A percentile compares a stretch with the other conserved stretches of the same genome.
These are phyloP conservation scores for Apodemus speciosus DNA, from an alignment of 2,113 vertebrate species.

Conservation along the genomic window DNA sequence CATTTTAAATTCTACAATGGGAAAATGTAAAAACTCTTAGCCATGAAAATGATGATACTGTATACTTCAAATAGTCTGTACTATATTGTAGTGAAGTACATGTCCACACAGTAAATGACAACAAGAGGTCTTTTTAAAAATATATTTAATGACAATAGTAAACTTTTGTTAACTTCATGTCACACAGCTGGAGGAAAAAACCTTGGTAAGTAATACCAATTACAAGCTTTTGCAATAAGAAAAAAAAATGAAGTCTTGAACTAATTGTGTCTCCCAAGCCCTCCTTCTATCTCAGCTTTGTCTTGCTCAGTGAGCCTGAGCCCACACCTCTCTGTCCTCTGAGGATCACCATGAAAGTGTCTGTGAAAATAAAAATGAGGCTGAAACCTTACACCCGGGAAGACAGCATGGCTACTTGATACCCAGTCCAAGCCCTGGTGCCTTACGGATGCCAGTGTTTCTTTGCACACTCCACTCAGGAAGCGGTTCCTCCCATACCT, in stretches of 20 bases:
- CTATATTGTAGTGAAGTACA: slow-evolving; percentile 43
- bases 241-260: slow-evolving; percentile 64
- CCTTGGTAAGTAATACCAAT: slow-evolving; percentile 57
- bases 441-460: slow-evolving; percentile 74
- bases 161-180: slow-evolving; percentile 49
- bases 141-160: slow-evolving; percentile 40
- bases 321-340: slow-evolving; percentile 57
- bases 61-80: slow-evolving; percentile 39
- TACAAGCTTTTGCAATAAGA: slow-evolving; percentile 43
- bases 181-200: slow-evolving; percentile 20
- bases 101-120: slow-evolving; percentile 12
- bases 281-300: slow-evolving; percentile 48
- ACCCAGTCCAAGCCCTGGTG: slow-evolving; percentile 58
- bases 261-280: not conserved
- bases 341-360: slow-evolving; percentile 67
- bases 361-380: slow-evolving; percentile 75
- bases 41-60: slow-evolving; percentile 34
- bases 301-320: slow-evolving; percentile 35
- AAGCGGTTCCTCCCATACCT: slow-evolving; percentile 64
- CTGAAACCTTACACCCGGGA: slow-evolving; percentile 73
- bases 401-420: slow-evolving; percentile 73
- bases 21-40: slow-evolving; percentile 31
- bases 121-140: slow-evolving; percentile 7
- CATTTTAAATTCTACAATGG: slow-evolving; percentile 36
- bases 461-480: slow-evolving; percentile 65